These are phyloP conservation scores for Ellobium chinense DNA, from an alignment of 2,888 invertebrate genomes.

Conservation along the genomic window DNA sequence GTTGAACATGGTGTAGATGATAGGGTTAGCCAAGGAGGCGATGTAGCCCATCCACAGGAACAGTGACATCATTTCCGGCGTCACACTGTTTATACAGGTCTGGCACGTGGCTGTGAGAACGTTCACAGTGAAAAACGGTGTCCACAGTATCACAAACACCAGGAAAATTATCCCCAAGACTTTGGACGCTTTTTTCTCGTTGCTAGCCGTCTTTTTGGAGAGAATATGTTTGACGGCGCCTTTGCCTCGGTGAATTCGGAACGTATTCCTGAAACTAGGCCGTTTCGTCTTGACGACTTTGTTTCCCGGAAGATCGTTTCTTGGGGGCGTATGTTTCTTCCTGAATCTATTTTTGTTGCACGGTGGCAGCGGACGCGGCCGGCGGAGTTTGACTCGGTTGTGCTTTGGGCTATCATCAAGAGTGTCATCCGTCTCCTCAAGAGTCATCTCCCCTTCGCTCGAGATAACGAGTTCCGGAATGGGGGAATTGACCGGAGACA, in stretches of 20 bases:
- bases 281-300: constrained; percentile 17
- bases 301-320: not conserved
- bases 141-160: constrained; percentile 77
- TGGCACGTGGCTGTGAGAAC: constrained; percentile 71
- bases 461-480: constrained; percentile 37
- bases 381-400: constrained; percentile 22
- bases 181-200: constrained; percentile 77
- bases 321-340: not conserved
- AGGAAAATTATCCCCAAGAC: constrained; percentile 78
- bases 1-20: constrained; percentile 79
- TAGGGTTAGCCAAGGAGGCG: constrained; percentile 77
- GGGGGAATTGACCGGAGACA: constrained; percentile 11
- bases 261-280: constrained; percentile 51
- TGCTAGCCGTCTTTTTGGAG: constrained; percentile 69
- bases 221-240: constrained; percentile 55
- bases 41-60: constrained; percentile 78
- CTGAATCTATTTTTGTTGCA: not conserved
- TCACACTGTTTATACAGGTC: constrained; percentile 63
- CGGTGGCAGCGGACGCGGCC: not conserved
- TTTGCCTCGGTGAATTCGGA: constrained; percentile 44
- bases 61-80: constrained; percentile 70
- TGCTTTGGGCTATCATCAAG: constrained; percentile 29
- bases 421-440: constrained; percentile 50
- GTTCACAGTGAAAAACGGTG: constrained; percentile 77
- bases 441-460: constrained; percentile 50